These are phyloP conservation scores for Temnothorax longispinosus DNA, from an alignment of 1,140 invertebrate species.

Conservation along the genomic window DNA sequence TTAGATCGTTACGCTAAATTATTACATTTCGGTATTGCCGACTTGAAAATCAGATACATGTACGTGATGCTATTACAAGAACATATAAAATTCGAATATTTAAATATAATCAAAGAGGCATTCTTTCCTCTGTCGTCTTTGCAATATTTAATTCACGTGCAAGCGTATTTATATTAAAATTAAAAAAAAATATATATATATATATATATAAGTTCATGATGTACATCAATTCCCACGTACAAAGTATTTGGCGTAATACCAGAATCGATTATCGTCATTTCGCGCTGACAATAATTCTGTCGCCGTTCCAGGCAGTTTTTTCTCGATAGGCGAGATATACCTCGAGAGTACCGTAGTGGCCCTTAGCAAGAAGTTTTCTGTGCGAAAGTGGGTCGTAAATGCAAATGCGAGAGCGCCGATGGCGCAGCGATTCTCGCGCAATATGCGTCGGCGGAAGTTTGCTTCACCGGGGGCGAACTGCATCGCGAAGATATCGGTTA, in stretches of 20 bases:
- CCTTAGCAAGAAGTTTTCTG: conserved; percentile 11
- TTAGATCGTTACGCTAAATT: conserved; percentile 1
- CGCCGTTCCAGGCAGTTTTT: neutral
- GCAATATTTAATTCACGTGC: neutral
- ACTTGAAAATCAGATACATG: neutral
- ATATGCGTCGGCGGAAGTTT: conserved; percentile 38
- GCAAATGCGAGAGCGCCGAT: conserved; percentile 27
- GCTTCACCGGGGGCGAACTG: conserved; percentile 6
- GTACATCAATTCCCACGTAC: neutral
- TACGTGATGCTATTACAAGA: neutral
- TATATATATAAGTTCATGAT: neutral
- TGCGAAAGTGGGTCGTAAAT: conserved; percentile 47
- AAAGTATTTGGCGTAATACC: neutral
- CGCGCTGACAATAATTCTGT: neutral
- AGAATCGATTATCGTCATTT: neutral
- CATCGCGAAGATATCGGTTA: conserved; percentile 35
- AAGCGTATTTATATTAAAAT: neutral
- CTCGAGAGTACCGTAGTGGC: conserved; percentile 18
- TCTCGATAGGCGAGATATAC: neutral
- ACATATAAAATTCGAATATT: neutral
- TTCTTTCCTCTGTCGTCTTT: neutral
- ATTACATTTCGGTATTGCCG: neutral
- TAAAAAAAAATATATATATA: neutral
- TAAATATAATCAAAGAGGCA: neutral
- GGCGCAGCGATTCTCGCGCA: conserved; percentile 25